Evolutionary conservation across 2,888 invertebrate genomes (phyloP).

Genomic region (Aphodius granarius): DNA sequence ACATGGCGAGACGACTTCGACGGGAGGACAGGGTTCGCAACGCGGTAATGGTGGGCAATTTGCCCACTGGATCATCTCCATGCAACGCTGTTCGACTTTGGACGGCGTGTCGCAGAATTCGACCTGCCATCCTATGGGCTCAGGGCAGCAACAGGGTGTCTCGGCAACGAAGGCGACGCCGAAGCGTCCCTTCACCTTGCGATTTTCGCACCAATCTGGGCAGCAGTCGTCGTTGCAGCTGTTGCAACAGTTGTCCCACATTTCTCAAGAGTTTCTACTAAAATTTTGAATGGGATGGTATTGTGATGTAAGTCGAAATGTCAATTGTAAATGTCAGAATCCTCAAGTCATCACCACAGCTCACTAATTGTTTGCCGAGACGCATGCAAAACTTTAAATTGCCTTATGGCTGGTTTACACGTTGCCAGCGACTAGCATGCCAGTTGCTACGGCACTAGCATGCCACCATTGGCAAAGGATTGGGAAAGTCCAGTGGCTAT

Average conservation of each 20-base stretch:
- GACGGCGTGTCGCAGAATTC: conserved; percentile 49
- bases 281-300: conserved; percentile 1
- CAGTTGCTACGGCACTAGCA: too few species aligned
- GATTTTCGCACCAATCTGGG: conserved; percentile 16
- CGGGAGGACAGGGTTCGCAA: conserved; percentile 32
- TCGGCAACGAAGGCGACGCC: conserved; percentile 47
- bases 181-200: conserved; percentile 44
- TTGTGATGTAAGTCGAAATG: background rate
- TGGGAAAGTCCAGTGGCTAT: too few species aligned
- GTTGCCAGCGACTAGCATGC: too few species aligned
- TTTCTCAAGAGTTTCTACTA: conserved; percentile 2
- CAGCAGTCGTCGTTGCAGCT: conserved; percentile 3
- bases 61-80: conserved; percentile 46
- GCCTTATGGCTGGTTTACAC: background rate
- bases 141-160: conserved; percentile 37
- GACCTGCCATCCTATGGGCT: conserved; percentile 48
- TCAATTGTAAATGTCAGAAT: conserved; percentile 17
- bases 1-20: conserved; percentile 27
- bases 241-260: conserved; percentile 17
- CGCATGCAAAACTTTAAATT: background rate
- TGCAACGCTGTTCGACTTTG: conserved; percentile 42
- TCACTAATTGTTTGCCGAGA: background rate
- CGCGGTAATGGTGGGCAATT: conserved; percentile 42
- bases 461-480: too few species aligned
- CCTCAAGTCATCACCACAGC: background rate